Base-by-base conservation (phyloP, 2,888 invertebrate genomes). In the Amblyjoppa proteus region DNA sequence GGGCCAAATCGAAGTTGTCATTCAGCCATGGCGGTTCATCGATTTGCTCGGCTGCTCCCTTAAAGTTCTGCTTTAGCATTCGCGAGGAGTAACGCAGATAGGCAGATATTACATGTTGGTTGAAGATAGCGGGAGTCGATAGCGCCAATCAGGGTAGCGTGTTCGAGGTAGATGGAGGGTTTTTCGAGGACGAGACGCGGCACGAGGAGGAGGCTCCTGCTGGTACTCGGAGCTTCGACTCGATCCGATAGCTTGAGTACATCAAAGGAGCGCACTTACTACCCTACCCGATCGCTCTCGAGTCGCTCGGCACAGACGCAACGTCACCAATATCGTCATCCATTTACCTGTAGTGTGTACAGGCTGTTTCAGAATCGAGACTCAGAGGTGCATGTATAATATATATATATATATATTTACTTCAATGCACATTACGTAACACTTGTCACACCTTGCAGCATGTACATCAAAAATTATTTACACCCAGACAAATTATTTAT, bases 241-340 rank as follows among this genome's bases (percentile, higher is more conserved):
- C 80, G 76, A 78, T 69, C 86, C 68, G 85, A 89, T 84, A 88
- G 86, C 78, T 83, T 70, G 84, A 86, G 71, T 86, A 89, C 85
- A 88, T 89, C 88, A 89, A 89, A 89, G 88, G 81, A 85, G 68
- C 70, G 61, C 74, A 70, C 87, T 88, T 86, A 78, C 81, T 45
- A 34, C 61, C 61, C 61, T 61, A 25, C 45, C 56, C 61, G 11
- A 70, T 64, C 70, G 53, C 70, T 70, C 69, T 16, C 66, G 38
- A 25, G 41, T 45, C 64, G 34, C 34, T 77, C 61, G 45, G 70
- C 73, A 75, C 56, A 25, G 73, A 11, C 38, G 53, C 73, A n/a
- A 28, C 38, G 73, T 73, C 51, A 73, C 53, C 56, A 73, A 73
- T 73, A 73, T 56, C 38, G 73, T 58, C 38, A 25, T 51, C 56